These are phyloP conservation scores for Synanthedon tipuliformis DNA, from an alignment of 2,888 invertebrate genomes.

Conservation along the genomic window DNA sequence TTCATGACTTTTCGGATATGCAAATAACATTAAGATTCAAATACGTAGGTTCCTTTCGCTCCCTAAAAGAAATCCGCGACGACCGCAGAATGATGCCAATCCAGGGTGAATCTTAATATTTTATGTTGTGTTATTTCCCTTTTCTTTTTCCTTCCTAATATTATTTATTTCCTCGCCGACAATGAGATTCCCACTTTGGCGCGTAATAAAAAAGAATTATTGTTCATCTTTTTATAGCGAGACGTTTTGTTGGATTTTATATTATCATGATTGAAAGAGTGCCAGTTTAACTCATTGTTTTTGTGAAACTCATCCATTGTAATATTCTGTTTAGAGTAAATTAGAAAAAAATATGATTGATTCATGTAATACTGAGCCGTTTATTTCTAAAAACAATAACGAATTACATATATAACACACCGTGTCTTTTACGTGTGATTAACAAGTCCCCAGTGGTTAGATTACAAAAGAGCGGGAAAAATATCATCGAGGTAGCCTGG, in stretches of 20 bases:
- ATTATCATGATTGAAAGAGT: constrained; percentile 52
- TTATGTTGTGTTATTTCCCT: constrained; percentile 69
- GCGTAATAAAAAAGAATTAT: constrained; percentile 70
- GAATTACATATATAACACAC: constrained; percentile 7
- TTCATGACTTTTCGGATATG: constrained; percentile 69
- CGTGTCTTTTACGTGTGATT: constrained; percentile 49
- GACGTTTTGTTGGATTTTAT: constrained; percentile 61
- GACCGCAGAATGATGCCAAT: constrained; percentile 68
- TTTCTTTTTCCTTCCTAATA: constrained; percentile 65
- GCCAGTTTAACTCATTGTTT: constrained; percentile 21
- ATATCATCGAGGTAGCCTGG: constrained; percentile 51
- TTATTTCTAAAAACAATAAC: not conserved
- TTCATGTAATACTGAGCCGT: not conserved
- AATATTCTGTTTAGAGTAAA: not conserved
- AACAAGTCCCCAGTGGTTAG: constrained; percentile 50
- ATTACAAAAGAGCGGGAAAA: constrained; percentile 44
- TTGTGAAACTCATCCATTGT: not conserved
- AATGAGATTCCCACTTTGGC: constrained; percentile 69
- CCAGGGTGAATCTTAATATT: constrained; percentile 69
- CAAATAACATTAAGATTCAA: constrained; percentile 69
- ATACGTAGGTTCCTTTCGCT: constrained; percentile 55
- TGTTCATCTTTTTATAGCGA: constrained; percentile 65
- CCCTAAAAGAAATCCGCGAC: constrained; percentile 54
- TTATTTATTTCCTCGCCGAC: constrained; percentile 67
- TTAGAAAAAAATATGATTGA: not conserved